Conservation (phyloP, 2,888 invertebrate genomes). For the Tupiocoris notatus region DNA sequence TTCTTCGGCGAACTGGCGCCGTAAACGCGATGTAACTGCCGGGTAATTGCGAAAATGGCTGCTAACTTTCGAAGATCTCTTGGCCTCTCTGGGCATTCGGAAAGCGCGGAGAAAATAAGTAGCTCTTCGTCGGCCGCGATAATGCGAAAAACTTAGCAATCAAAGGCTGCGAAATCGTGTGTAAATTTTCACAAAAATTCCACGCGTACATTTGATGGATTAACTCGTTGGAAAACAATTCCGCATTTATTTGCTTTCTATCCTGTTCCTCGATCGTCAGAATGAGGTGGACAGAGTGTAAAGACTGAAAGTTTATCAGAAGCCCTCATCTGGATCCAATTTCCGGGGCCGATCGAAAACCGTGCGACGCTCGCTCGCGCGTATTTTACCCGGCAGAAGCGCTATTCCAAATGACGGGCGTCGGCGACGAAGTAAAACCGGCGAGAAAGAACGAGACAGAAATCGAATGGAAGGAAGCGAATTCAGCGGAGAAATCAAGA, state of each 20-base stretch:
- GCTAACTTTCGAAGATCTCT: no score
- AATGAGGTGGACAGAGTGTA: not conserved
- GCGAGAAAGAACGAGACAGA: not conserved
- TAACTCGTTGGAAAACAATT: constrained; percentile 12
- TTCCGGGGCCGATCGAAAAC: constrained; percentile 24
- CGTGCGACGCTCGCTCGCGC: constrained; percentile 3
- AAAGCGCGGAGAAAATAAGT: no score
- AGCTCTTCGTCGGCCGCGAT: no score
- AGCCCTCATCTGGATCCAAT: constrained; percentile 40
- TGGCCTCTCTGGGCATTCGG: no score
- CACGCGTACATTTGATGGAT: no score
- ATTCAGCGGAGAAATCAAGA: not conserved
- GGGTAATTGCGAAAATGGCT: no score
- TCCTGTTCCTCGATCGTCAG: not conserved
- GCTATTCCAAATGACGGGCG: constrained; percentile 22
- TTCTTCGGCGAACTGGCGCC: no score
- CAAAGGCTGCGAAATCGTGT: no score
- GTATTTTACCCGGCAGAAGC: constrained; percentile 16
- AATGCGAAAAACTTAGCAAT: no score
- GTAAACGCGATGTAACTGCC: no score
- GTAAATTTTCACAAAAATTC: no score
- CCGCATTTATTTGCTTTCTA: not conserved
- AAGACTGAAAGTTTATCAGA: constrained; percentile 34
- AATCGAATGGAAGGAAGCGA: not conserved
- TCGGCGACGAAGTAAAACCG: not conserved